A percentile compares a stretch with the other conserved stretches of the same genome.
Evolutionary conservation across 2,113 vertebrate genomes (phyloP).

Genomic region (Zosterops hypoxanthus): DNA sequence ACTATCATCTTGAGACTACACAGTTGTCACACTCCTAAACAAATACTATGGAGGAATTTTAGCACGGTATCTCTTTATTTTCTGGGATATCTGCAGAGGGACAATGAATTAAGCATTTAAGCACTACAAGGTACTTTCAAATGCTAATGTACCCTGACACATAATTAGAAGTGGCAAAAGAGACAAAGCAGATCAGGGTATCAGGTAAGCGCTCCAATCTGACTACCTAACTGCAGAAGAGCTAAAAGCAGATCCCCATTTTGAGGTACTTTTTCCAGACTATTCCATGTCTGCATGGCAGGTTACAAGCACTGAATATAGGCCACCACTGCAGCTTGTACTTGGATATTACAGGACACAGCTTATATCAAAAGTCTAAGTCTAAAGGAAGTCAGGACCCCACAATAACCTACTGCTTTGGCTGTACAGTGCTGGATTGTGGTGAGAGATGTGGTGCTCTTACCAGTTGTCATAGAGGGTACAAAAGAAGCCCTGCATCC

Average conservation of each 20-base stretch:
- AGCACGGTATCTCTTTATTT: neutral
- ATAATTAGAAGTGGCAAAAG: neutral
- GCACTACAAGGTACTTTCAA: neutral
- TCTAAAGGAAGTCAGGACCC: neutral
- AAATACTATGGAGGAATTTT: neutral
- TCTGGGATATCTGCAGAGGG: neutral
- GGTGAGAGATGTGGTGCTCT: neutral
- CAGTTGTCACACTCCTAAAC: neutral
- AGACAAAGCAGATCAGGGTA: neutral
- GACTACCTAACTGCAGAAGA: neutral
- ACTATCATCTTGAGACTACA: neutral
- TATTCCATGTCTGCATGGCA: neutral
- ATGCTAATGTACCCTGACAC: neutral
- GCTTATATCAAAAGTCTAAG: neutral
- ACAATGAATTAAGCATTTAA: neutral
- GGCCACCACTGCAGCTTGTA: neutral
- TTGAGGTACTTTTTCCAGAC: neutral
- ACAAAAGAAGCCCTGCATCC: slow-evolving; percentile 93
- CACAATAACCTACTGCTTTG: neutral
- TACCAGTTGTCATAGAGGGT: slow-evolving; percentile 94
- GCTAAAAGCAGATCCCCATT: neutral
- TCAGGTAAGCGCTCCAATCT: neutral
- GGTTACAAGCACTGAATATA: neutral
- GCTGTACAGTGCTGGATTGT: neutral
- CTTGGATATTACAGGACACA: neutral